A percentile compares a stretch with the other conserved stretches of the same genome.
Evolutionary conservation across 2,113 vertebrate species (phyloP).

Genomic region (Myanophis thanlyinensis): DNA sequence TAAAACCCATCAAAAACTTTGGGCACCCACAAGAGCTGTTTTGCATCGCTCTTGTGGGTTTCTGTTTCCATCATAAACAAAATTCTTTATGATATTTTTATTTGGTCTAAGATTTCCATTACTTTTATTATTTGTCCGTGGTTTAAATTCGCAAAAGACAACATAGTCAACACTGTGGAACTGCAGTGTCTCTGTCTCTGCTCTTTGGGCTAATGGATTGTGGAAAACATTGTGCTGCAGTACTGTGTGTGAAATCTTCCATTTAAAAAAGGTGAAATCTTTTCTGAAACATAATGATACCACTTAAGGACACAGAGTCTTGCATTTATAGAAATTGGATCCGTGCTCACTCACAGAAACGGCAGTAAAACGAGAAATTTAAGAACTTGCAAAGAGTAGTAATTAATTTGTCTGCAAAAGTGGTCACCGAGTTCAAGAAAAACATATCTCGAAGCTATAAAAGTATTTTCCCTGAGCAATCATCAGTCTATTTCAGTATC

Average conservation of each 20-base stretch:
- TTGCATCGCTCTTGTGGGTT: background rate
- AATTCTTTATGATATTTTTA: constrained; percentile 32
- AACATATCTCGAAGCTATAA: constrained; percentile 26
- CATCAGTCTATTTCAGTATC: constrained; percentile 6
- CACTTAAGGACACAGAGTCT: background rate
- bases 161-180: constrained; percentile 1
- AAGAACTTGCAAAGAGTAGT: constrained; percentile 19
- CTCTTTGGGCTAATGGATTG: background rate
- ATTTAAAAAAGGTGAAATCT: background rate
- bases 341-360: constrained; percentile 10
- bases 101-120: constrained; percentile 22
- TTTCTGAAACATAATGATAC: constrained; percentile 7
- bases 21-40: rapidly evolving
- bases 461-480: constrained; percentile 16
- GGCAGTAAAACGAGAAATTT: constrained; percentile 14
- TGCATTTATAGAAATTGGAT: constrained; percentile 26
- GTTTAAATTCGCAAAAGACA: constrained; percentile 35
- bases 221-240: background rate
- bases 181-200: background rate
- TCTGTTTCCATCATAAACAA: constrained; percentile 28
- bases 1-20: constrained; percentile 38
- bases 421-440: constrained; percentile 36
- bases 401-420: constrained; percentile 40
- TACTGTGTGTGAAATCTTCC: background rate
- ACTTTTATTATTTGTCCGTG: background rate